phyloP scores from a whole-genome alignment of 2,797 vertebrate species.

The Pyrocephalus nanus region DNA sequence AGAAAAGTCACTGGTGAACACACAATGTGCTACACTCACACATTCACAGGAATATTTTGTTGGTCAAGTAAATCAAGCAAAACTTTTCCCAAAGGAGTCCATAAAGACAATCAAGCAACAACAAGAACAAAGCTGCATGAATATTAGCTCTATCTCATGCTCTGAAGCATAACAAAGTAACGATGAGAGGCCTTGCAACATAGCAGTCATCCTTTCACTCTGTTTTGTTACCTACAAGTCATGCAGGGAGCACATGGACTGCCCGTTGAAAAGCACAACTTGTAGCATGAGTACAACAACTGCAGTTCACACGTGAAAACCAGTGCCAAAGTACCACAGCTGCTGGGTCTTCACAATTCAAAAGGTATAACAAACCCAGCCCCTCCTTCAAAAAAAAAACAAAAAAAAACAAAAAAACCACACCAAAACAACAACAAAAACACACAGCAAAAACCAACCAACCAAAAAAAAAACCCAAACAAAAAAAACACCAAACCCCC shows the following conservation, averaged over 20 bases:
- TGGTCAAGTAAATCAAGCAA: neutral
- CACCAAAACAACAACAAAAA: too few species aligned
- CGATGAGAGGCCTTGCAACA: neutral
- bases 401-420: too few species aligned
- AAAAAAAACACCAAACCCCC: too few species aligned
- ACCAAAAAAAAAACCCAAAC: neutral
- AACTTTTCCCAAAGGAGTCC: neutral
- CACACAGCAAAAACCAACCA: too few species aligned
- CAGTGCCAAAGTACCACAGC: neutral
- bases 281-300: neutral
- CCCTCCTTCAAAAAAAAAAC: too few species aligned
- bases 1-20: neutral
- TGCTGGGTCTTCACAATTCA: neutral
- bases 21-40: neutral
- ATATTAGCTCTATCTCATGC: neutral
- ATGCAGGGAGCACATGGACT: neutral
- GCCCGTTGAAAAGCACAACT: neutral
- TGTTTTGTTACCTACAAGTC: neutral
- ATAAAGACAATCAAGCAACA: neutral
- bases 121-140: neutral
- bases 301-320: neutral
- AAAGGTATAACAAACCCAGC: too few species aligned
- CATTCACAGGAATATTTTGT: neutral
- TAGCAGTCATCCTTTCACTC: neutral
- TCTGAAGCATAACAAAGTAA: neutral